Evolutionary conservation across 2,113 vertebrate genomes (phyloP).

Genomic region (Pseudopodoces humilis): DNA sequence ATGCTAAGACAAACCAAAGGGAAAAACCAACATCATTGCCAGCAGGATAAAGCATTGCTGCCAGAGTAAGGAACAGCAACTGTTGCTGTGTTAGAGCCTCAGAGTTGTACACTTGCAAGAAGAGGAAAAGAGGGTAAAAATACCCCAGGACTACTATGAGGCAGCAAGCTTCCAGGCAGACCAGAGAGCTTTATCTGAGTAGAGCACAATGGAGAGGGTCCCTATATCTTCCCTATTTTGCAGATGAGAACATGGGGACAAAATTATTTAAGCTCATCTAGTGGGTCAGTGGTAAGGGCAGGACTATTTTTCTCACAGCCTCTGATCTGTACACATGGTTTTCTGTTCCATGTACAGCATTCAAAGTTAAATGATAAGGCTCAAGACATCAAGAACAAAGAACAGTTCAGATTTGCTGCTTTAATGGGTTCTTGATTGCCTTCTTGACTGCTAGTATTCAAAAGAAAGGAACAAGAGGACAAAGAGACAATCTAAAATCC

Average conservation of each 20-base stretch:
- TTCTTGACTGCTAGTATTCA: neutral
- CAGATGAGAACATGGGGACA: neutral
- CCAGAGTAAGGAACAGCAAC: neutral
- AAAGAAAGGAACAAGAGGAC: neutral
- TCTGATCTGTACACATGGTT: neutral
- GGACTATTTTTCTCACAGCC: neutral
- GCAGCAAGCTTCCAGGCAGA: neutral
- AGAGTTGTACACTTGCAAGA: neutral
- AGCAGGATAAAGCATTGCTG: neutral
- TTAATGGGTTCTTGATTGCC: neutral
- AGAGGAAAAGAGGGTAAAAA: neutral
- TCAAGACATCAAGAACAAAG: neutral
- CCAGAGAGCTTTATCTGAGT: neutral
- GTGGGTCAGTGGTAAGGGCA: neutral
- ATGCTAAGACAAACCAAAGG: neutral
- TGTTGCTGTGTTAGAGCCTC: neutral
- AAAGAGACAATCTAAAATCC: neutral
- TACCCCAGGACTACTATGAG: neutral
- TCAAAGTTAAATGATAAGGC: neutral
- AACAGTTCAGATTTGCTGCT: neutral
- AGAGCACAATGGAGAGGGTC: neutral
- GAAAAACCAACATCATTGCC: neutral
- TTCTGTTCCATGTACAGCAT: neutral
- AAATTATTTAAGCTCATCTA: neutral
- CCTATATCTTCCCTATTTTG: neutral